These are phyloP conservation scores for Pipistrellus pipistrellus DNA, from an alignment of 2,797 vertebrate species.

Conservation along the genomic window DNA sequence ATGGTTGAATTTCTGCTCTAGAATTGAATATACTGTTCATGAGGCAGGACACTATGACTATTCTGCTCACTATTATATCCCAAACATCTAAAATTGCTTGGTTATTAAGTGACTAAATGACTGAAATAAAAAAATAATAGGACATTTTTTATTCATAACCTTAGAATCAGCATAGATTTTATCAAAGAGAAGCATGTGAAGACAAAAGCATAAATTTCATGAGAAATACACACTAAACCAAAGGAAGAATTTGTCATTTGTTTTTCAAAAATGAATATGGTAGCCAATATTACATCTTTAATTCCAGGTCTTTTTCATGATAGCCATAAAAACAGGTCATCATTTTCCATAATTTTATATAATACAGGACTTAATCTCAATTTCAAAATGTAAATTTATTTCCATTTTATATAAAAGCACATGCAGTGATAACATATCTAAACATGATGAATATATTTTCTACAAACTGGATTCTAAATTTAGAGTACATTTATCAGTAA, in stretches of 20 bases:
- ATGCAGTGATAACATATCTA: constrained; percentile 4
- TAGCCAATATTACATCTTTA: neutral
- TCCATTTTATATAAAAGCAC: constrained; percentile 6
- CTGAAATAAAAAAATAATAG: neutral
- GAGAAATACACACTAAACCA: neutral
- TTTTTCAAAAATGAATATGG: constrained; percentile 4
- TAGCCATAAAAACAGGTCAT: neutral
- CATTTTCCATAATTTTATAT: neutral
- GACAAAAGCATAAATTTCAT: constrained; percentile 12
- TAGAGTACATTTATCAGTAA: constrained; percentile 38
- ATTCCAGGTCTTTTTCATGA: constrained; percentile 8
- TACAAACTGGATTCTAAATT: neutral
- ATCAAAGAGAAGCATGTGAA: constrained; percentile 19
- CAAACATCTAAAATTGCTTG: neutral
- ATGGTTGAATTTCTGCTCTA: constrained; percentile 16
- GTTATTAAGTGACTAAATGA: neutral
- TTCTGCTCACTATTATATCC: neutral
- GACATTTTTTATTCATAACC: constrained; percentile 5
- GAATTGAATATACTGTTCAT: neutral
- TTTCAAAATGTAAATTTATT: constrained; percentile 33
- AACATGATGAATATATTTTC: neutral
- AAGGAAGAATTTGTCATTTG: neutral
- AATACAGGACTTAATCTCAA: constrained; percentile 3
- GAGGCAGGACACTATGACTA: neutral
- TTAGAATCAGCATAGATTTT: neutral